These are phyloP conservation scores for Sebastes minor DNA, from an alignment of 2,797 vertebrate genomes.

Conservation along the genomic window DNA sequence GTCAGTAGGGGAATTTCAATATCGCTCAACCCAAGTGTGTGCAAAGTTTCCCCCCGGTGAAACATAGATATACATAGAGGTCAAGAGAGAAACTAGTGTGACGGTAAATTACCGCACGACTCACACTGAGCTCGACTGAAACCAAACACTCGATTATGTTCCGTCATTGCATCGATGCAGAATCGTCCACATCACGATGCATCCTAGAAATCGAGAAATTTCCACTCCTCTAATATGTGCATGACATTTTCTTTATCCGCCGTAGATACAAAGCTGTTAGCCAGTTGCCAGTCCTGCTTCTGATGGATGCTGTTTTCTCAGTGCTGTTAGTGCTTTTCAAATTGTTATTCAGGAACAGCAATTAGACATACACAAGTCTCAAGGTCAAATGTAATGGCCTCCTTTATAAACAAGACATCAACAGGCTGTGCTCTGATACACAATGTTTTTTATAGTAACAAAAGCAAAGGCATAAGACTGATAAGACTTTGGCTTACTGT, in stretches of 20 bases:
- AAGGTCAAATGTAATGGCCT: slow-evolving; percentile 65
- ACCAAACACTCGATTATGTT: neutral
- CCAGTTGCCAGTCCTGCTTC: slow-evolving; percentile 19
- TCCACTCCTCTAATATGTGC: neutral
- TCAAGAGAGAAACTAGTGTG: neutral
- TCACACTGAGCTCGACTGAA: neutral
- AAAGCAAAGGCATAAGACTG: slow-evolving; percentile 22
- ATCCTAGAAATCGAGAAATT: neutral
- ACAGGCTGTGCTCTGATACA: slow-evolving; percentile 47
- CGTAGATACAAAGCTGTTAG: slow-evolving; percentile 18
- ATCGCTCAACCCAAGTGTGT: neutral
- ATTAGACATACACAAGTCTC: slow-evolving; percentile 56
- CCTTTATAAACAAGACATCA: slow-evolving; percentile 62
- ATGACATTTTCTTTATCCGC: slow-evolving; percentile 19
- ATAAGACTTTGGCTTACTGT: slow-evolving; percentile 24
- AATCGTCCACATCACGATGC: neutral
- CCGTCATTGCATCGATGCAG: neutral
- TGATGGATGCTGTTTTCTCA: slow-evolving; percentile 45
- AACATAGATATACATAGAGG: neutral
- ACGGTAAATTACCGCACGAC: neutral
- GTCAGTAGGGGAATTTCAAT: neutral
- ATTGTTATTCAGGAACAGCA: slow-evolving; percentile 50
- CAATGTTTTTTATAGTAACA: slow-evolving; percentile 35
- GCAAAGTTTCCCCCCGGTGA: neutral
- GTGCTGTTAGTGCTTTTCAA: slow-evolving; percentile 33